phyloP scores from a whole-genome alignment of 2,113 vertebrate genomes.

The Oreocharis arfaki region DNA sequence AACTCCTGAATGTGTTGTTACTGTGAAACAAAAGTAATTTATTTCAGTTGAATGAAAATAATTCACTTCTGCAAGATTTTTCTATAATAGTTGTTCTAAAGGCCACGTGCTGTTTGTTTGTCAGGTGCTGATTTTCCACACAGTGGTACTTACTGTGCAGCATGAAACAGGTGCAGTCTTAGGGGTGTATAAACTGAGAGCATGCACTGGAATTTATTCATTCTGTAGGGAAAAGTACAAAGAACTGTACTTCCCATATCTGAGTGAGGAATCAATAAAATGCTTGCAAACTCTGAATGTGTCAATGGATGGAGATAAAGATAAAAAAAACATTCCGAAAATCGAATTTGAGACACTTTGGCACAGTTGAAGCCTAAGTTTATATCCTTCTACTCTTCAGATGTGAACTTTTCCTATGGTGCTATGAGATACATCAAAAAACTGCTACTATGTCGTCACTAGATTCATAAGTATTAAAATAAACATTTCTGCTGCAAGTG shows the following conservation, averaged over 20 bases:
- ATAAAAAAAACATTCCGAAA: not conserved
- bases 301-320: not conserved
- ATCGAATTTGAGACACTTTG: not conserved
- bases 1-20: not conserved
- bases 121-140: not conserved
- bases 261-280: not conserved
- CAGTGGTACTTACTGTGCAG: not conserved
- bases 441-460: not conserved
- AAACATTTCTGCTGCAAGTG: not conserved
- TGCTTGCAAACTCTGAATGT: not conserved
- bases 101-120: not conserved
- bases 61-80: constrained; percentile 7
- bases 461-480: not conserved
- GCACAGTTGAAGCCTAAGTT: not conserved
- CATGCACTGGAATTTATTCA: not conserved
- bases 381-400: not conserved
- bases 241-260: not conserved
- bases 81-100: not conserved
- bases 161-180: not conserved
- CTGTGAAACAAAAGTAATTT: not conserved
- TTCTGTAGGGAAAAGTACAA: not conserved
- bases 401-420: not conserved
- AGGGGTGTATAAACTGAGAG: not conserved
- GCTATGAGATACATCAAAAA: not conserved
- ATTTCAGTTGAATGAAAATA: not conserved